Conservation (phyloP, 2,113 vertebrate genomes). For the Scomber colias region DNA sequence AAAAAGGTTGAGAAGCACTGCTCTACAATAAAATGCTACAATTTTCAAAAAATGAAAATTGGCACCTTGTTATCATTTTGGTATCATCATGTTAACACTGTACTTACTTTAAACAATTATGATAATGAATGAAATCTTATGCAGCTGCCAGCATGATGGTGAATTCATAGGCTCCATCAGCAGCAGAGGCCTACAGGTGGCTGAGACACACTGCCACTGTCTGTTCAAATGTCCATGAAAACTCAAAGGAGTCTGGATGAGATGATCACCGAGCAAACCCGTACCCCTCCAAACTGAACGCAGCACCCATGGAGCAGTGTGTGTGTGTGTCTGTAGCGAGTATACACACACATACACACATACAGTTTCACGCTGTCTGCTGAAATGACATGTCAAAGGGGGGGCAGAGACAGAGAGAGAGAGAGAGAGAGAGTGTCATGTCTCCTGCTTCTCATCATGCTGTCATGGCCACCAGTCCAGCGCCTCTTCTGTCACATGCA, state of each 20-base stretch:
- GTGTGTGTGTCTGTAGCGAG: background rate
- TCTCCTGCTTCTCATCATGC: slow-evolving; percentile 87
- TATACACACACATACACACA: slow-evolving; percentile 24
- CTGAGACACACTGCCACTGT: slow-evolving; percentile 25
- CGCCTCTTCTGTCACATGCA: slow-evolving; percentile 80
- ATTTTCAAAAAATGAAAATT: too few relatives aligned
- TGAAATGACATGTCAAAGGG: slow-evolving; percentile 61
- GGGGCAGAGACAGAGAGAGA: slow-evolving; percentile 30
- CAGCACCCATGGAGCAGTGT: slow-evolving; percentile 10
- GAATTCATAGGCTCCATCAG: background rate
- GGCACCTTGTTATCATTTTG: too few relatives aligned
- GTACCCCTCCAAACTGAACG: slow-evolving; percentile 25
- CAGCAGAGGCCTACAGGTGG: slow-evolving; percentile 41
- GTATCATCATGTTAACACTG: background rate
- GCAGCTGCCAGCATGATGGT: background rate
- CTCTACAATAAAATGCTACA: too few relatives aligned
- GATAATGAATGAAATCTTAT: background rate
- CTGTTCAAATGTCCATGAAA: slow-evolving; percentile 22
- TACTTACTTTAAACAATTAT: background rate
- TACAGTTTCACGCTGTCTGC: slow-evolving; percentile 55
- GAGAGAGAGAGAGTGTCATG: slow-evolving; percentile 62
- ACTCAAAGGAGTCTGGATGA: slow-evolving; percentile 5
- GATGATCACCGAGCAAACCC: slow-evolving; percentile 27
- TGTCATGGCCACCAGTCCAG: slow-evolving; percentile 77
- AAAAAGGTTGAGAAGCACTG: too few relatives aligned